Percentiles rank a stretch among this genome's conserved stretches.
Evolutionary conservation across 2,888 invertebrate species (phyloP).

Genomic region (Campoplex capitator): DNA sequence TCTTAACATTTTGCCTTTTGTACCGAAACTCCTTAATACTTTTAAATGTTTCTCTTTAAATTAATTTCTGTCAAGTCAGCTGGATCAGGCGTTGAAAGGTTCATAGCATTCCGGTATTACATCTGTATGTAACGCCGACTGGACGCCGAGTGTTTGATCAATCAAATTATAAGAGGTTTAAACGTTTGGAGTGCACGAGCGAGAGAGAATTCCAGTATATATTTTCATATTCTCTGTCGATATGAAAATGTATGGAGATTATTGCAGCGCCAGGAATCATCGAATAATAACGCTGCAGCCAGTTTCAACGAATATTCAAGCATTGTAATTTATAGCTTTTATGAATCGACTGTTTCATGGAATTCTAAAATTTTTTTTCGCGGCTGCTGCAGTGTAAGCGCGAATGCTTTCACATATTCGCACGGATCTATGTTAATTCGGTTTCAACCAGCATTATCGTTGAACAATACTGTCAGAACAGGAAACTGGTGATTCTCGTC

Average conservation of each 20-base stretch:
- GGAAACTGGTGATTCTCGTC: slow-evolving; percentile 74
- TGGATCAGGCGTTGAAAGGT: not conserved
- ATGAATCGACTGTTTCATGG: slow-evolving; percentile 12
- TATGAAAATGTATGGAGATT: slow-evolving; percentile 27
- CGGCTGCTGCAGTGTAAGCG: slow-evolving; percentile 11
- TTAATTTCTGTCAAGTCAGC: no score
- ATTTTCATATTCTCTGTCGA: not conserved
- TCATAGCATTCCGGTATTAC: not conserved
- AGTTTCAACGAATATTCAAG: slow-evolving; percentile 2
- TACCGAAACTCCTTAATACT: no score
- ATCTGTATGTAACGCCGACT: not conserved
- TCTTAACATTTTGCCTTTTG: no score
- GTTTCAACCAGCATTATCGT: slow-evolving; percentile 35
- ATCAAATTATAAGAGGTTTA: slow-evolving; percentile 36
- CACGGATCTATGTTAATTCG: not conserved
- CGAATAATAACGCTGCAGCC: slow-evolving; percentile 49
- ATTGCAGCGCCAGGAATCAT: slow-evolving; percentile 28
- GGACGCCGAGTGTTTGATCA: slow-evolving; percentile 35
- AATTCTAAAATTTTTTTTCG: slow-evolving; percentile 34
- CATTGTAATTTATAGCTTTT: slow-evolving; percentile 14
- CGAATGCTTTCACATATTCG: slow-evolving; percentile 26
- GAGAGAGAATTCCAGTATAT: not conserved
- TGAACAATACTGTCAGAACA: slow-evolving; percentile 61
- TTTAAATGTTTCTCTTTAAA: no score
- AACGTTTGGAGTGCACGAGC: not conserved